Conservation (phyloP, 2,113 vertebrate species). For the Phrynosoma blainvillii region DNA sequence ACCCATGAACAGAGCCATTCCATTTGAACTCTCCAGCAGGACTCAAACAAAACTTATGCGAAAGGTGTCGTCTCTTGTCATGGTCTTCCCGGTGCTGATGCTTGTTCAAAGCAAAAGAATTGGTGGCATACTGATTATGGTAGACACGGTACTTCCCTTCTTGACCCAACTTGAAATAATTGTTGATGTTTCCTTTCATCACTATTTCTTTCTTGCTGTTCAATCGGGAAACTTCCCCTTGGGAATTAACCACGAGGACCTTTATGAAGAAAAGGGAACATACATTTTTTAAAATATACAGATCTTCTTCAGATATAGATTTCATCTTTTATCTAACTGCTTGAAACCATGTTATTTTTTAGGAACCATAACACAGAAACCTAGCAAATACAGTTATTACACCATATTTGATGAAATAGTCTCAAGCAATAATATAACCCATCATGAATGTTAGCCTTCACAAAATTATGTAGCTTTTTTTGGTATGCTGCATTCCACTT, state of each 20-base stretch:
- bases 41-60: constrained; percentile 97
- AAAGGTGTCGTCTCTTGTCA: constrained; percentile 95
- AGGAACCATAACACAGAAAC: not conserved
- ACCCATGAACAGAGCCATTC: constrained; percentile 96
- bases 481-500: not conserved
- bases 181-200: constrained; percentile 88
- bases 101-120: constrained; percentile 95
- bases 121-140: constrained; percentile 97
- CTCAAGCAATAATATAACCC: not conserved
- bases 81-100: constrained; percentile 98
- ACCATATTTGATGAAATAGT: not conserved
- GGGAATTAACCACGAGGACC: constrained; percentile 90
- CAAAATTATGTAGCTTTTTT: not conserved
- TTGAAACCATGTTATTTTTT: not conserved
- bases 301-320: not conserved
- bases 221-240: constrained; percentile 89
- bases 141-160: constrained; percentile 98
- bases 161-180: constrained; percentile 91
- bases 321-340: not conserved
- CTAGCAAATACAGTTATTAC: not conserved
- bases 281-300: not conserved
- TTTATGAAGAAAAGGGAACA: constrained; percentile 59
- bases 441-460: not conserved
- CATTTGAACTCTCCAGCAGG: constrained; percentile 96
- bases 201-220: constrained; percentile 88